Conservation (phyloP, 2,113 vertebrate genomes). For the Xiphias gladius region DNA sequence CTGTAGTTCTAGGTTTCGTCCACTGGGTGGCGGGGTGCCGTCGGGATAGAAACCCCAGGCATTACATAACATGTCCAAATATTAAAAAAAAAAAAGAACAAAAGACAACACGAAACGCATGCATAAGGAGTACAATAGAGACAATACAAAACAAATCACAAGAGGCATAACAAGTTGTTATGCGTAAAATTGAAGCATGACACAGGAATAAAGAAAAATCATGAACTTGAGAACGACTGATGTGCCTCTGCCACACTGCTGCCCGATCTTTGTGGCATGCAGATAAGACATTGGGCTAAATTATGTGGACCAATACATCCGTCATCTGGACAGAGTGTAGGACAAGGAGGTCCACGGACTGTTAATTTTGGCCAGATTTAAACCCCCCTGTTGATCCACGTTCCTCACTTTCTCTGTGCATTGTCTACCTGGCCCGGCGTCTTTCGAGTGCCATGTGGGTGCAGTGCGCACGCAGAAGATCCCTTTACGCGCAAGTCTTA, state of each 20-base stretch:
- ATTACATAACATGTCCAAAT: not conserved
- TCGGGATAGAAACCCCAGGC: not conserved
- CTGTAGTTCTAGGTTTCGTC: slow-evolving; percentile 1
- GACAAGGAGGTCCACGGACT: too few species aligned
- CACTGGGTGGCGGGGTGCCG: slow-evolving; percentile 49
- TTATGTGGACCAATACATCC: not conserved
- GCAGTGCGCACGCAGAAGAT: not conserved
- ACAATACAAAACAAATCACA: too few species aligned
- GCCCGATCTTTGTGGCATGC: not conserved
- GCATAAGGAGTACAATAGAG: not conserved
- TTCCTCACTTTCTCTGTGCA: not conserved
- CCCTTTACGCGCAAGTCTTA: too few species aligned
- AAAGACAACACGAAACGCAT: not conserved
- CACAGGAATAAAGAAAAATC: too few species aligned
- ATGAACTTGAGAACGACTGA: too few species aligned
- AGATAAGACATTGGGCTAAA: not conserved
- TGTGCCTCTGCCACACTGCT: too few species aligned
- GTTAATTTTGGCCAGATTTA: too few species aligned
- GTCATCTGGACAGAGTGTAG: not conserved
- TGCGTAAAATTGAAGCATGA: not conserved
- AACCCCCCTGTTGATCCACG: too few species aligned
- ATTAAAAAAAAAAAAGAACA: not conserved
- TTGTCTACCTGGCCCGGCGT: too few species aligned
- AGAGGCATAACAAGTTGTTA: not conserved
- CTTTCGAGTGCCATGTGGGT: not conserved